Conservation (phyloP, 2,888 invertebrate species). For the Lissocephala sabroskyi region DNA sequence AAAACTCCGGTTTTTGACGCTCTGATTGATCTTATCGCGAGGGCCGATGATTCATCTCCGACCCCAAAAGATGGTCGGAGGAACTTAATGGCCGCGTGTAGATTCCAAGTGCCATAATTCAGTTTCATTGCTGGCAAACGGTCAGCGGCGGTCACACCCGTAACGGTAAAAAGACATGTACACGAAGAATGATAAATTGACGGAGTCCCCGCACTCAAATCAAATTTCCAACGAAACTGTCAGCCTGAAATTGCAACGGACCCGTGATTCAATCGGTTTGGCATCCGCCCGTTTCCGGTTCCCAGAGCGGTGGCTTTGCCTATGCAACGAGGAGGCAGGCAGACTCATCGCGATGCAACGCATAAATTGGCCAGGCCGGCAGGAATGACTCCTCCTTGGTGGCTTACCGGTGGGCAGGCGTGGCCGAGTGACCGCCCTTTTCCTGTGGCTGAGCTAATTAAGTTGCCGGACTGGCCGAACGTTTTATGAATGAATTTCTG, state of each 20-base stretch:
- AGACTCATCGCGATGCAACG: no score
- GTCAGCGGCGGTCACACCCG: no score
- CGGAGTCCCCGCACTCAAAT: no score
- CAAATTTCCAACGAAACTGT: slow-evolving; percentile 50
- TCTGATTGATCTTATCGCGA: slow-evolving; percentile 59
- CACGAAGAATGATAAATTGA: no score
- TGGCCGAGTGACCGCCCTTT: slow-evolving; percentile 44
- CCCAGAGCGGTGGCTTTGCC: neutral
- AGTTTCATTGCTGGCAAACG: no score
- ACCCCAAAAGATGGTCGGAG: slow-evolving; percentile 26
- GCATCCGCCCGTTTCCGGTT: slow-evolving; percentile 69
- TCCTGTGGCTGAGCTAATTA: slow-evolving; percentile 47
- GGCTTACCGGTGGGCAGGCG: no score
- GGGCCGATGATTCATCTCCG: slow-evolving; percentile 51
- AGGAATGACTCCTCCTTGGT: no score
- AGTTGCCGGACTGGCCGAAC: slow-evolving; percentile 34
- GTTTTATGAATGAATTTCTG: slow-evolving; percentile 42
- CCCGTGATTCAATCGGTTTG: slow-evolving; percentile 66
- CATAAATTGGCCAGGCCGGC: no score
- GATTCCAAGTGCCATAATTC: neutral
- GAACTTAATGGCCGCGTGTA: neutral
- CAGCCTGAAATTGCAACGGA: slow-evolving; percentile 18
- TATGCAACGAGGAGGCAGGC: slow-evolving; percentile 26
- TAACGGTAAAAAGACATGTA: no score
- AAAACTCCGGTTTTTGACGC: no score